phyloP scores from a whole-genome alignment of 2,888 invertebrate species.

The Micropterix aruncella region DNA sequence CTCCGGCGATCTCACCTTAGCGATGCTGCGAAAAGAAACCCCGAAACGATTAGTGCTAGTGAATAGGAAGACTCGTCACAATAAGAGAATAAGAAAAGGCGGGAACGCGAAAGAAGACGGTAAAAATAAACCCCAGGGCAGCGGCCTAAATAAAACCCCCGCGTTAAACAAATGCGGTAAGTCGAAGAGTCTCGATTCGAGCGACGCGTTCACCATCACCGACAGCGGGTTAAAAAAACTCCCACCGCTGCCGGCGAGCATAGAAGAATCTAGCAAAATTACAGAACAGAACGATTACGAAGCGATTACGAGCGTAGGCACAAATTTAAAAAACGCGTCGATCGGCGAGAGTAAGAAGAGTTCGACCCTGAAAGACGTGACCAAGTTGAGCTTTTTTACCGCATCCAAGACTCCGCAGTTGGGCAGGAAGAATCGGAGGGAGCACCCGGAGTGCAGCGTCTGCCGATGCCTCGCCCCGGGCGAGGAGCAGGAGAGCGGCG shows the following conservation, averaged over 20 bases:
- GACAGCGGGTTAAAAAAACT: constrained; percentile 27
- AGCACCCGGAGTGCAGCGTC: constrained; percentile 19
- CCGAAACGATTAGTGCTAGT: constrained; percentile 66
- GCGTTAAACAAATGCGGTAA: constrained; percentile 58
- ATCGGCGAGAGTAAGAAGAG: constrained; percentile 2
- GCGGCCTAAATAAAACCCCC: constrained; percentile 22
- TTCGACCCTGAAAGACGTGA: constrained; percentile 17
- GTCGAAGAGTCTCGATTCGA: constrained; percentile 75
- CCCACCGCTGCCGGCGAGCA: constrained; percentile 19
- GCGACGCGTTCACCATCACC: constrained; percentile 53
- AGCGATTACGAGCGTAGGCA: constrained; percentile 10
- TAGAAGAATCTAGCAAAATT: constrained; percentile 18
- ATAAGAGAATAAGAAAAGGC: constrained; percentile 21
- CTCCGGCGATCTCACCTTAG: constrained; percentile 58
- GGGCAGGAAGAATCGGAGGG: constrained; percentile 18
- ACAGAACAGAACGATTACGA: constrained; percentile 15
- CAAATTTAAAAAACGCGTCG: constrained; percentile 2
- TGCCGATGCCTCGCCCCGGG: constrained; percentile 20
- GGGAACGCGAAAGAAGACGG: constrained; percentile 22
- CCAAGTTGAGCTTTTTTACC: constrained; percentile 23
- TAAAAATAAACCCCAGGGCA: constrained; percentile 13
- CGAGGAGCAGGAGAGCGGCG: not conserved
- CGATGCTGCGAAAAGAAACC: constrained; percentile 58
- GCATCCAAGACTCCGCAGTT: constrained; percentile 21
- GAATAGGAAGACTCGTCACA: constrained; percentile 44